phyloP scores from a whole-genome alignment of 2,888 invertebrate species.

The Megaustenia siamemsis region DNA sequence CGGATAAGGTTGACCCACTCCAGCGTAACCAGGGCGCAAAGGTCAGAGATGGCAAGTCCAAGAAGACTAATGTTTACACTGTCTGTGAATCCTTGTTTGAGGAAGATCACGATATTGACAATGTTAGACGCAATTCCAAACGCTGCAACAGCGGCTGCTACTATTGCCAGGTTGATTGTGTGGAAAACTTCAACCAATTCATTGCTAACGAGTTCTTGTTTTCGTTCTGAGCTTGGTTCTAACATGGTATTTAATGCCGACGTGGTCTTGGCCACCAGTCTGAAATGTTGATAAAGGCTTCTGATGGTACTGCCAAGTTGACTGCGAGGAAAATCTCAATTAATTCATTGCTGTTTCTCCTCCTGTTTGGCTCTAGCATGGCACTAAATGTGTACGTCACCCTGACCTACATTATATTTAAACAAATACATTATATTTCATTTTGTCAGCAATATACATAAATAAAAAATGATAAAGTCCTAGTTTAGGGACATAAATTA shows the following conservation, averaged over 20 bases:
- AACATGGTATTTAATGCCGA: no score
- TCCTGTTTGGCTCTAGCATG: no score
- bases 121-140: constrained; percentile 17
- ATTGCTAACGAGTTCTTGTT: constrained; percentile 31
- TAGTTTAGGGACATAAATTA: no score
- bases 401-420: no score
- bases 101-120: background rate
- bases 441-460: no score
- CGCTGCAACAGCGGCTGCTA: background rate
- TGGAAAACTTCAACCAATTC: background rate
- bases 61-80: constrained; percentile 16
- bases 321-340: constrained; percentile 10
- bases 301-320: background rate
- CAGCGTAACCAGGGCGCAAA: background rate
- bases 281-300: no score
- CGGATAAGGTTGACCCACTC: constrained; percentile 14
- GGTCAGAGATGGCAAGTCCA: background rate
- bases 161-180: constrained; percentile 10
- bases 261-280: no score
- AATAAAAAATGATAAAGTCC: no score
- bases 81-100: constrained; percentile 4
- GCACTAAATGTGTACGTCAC: no score
- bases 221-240: no score
- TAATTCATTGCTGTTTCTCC: constrained; percentile 11
- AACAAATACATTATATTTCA: no score